Conservation (phyloP, 2,888 invertebrate genomes). For the Rhaphigaster nebulosa region DNA sequence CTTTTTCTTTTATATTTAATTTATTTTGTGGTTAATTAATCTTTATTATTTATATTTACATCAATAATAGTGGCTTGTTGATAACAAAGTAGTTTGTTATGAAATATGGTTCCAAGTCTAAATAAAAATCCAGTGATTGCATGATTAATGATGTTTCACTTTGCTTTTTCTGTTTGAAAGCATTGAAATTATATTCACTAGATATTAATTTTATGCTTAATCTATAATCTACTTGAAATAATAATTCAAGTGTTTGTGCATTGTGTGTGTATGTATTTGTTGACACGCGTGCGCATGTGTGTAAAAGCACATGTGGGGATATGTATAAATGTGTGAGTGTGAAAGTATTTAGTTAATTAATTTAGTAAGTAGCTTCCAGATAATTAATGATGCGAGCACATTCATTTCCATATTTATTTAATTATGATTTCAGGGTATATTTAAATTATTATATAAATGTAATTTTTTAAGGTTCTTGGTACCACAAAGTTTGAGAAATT, state of each 20-base stretch:
- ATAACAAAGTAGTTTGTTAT: constrained; percentile 18
- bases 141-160: constrained; percentile 11
- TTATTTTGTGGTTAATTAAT: neutral
- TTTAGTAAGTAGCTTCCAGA: neutral
- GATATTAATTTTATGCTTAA: neutral
- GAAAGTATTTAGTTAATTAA: constrained; percentile 60
- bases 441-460: neutral
- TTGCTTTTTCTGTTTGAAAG: constrained; percentile 27
- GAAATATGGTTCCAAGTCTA: constrained; percentile 5
- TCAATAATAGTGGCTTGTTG: neutral
- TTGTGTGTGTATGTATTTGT: neutral
- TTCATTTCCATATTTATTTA: constrained; percentile 48
- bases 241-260: neutral
- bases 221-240: neutral
- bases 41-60: neutral
- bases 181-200: constrained; percentile 5
- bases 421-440: neutral
- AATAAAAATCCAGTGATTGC: neutral
- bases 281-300: neutral
- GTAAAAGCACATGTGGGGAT: constrained; percentile 17
- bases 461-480: neutral
- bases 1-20: neutral
- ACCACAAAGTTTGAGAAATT: constrained; percentile 19
- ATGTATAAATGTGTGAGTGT: constrained; percentile 44
- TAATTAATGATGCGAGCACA: neutral